A percentile compares a stretch with the other conserved stretches of the same genome.
These are phyloP conservation scores for Helarctos malayanus DNA, from an alignment of 2,797 vertebrate genomes.

Conservation along the genomic window DNA sequence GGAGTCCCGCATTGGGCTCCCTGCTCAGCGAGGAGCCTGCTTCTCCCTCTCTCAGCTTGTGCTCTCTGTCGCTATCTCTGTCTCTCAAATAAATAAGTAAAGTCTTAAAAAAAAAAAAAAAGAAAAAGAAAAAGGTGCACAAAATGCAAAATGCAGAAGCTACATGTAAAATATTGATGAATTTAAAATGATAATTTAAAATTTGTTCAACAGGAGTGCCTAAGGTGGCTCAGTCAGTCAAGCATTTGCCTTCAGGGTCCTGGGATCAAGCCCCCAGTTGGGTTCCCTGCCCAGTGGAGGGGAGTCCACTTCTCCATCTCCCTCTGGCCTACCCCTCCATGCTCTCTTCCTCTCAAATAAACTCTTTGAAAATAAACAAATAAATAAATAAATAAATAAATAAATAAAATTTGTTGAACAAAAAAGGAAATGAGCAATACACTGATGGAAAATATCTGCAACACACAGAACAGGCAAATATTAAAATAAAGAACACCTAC, in stretches of 20 bases:
- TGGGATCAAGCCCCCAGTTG: not conserved
- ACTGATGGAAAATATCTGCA: not conserved
- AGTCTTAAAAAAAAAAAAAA: not conserved
- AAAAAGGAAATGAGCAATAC: not conserved
- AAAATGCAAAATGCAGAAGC: slow-evolving; percentile 20
- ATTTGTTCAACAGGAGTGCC: not conserved
- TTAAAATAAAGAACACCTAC: slow-evolving; percentile 1
- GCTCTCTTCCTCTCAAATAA: not conserved
- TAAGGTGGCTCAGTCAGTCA: not conserved
- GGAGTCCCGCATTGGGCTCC: too few species aligned
- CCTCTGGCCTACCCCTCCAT: not conserved
- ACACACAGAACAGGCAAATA: slow-evolving; percentile 20
- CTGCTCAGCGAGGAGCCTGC: too few species aligned
- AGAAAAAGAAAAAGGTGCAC: not conserved
- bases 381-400: not conserved
- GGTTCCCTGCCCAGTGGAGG: too few species aligned
- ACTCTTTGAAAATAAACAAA: not conserved
- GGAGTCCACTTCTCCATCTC: not conserved
- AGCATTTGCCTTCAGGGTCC: not conserved
- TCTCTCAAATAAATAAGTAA: not conserved
- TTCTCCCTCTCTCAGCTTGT: too few species aligned
- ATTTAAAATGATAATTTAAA: slow-evolving; percentile 46
- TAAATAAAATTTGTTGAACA: slow-evolving; percentile 13
- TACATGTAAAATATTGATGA: slow-evolving; percentile 6
- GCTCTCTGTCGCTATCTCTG: too few species aligned